Conservation (phyloP, 1,140 invertebrate genomes). For the Branchinecta lindahli region DNA sequence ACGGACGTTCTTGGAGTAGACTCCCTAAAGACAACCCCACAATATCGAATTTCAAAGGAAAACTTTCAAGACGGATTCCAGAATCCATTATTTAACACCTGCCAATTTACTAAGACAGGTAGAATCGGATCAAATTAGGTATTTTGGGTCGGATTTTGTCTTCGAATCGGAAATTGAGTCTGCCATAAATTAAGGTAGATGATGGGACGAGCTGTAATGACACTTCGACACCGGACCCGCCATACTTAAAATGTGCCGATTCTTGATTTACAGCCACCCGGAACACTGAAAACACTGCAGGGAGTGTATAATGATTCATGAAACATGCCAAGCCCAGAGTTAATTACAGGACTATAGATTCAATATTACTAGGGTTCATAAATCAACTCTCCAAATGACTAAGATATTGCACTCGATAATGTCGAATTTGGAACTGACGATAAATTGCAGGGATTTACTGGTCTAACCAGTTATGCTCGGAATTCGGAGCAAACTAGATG, state of each 20-base stretch:
- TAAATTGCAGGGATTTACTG: too few relatives aligned
- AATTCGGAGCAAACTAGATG: too few relatives aligned
- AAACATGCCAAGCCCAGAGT: background rate
- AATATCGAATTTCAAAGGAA: too few relatives aligned
- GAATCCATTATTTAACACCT: too few relatives aligned
- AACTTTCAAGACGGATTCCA: too few relatives aligned
- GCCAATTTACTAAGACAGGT: too few relatives aligned
- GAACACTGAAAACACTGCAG: background rate
- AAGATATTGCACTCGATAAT: constrained; percentile 4
- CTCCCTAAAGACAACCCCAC: too few relatives aligned
- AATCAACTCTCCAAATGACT: background rate
- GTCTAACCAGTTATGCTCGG: too few relatives aligned
- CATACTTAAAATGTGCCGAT: background rate
- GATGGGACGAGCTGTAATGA: background rate
- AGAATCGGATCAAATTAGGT: too few relatives aligned
- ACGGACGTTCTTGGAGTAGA: too few relatives aligned
- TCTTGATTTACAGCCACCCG: background rate
- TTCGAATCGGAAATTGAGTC: too few relatives aligned
- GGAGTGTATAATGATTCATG: background rate
- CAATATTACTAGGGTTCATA: background rate
- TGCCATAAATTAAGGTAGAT: background rate
- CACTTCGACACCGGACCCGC: background rate
- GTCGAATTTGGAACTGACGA: background rate
- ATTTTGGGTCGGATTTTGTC: too few relatives aligned
- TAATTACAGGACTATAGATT: background rate